Percentiles rank a stretch among this genome's conserved stretches.
phyloP scores from a whole-genome alignment of 2,888 invertebrate genomes.

The Mystacides longicornis region DNA sequence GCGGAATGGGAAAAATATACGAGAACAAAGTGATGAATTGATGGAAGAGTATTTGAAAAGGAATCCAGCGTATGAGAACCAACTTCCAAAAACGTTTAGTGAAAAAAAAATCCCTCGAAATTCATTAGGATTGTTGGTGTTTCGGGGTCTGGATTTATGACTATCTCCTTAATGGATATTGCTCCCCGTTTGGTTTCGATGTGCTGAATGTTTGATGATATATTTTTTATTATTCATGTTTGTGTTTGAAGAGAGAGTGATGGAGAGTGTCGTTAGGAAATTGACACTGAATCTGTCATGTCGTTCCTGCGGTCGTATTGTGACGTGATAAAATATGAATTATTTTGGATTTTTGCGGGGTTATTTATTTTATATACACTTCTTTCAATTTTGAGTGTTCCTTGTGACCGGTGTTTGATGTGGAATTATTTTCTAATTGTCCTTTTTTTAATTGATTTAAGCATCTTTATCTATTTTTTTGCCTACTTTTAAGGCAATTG shows the following conservation, averaged over 20 bases:
- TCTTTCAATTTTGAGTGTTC: too few relatives aligned
- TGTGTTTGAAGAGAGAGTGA: not conserved
- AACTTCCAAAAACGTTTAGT: constrained; percentile 1
- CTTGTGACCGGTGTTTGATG: too few relatives aligned
- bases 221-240: not conserved
- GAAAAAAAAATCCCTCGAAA: not conserved
- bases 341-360: too few relatives aligned
- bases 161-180: not conserved
- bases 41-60: constrained; percentile 17
- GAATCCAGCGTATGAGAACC: constrained; percentile 3
- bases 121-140: not conserved
- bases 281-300: constrained; percentile 2
- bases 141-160: not conserved
- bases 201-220: constrained; percentile 1
- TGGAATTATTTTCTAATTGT: too few relatives aligned
- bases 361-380: too few relatives aligned
- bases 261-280: constrained; percentile 13
- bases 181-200: not conserved
- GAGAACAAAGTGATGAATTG: constrained; percentile 22
- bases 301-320: too few relatives aligned
- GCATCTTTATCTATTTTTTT: too few relatives aligned
- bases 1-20: constrained; percentile 5
- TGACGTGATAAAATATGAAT: not conserved
- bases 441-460: too few relatives aligned
- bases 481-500: too few relatives aligned